phyloP scores from a whole-genome alignment of 1,140 invertebrate species.

The Hestina assimilis region DNA sequence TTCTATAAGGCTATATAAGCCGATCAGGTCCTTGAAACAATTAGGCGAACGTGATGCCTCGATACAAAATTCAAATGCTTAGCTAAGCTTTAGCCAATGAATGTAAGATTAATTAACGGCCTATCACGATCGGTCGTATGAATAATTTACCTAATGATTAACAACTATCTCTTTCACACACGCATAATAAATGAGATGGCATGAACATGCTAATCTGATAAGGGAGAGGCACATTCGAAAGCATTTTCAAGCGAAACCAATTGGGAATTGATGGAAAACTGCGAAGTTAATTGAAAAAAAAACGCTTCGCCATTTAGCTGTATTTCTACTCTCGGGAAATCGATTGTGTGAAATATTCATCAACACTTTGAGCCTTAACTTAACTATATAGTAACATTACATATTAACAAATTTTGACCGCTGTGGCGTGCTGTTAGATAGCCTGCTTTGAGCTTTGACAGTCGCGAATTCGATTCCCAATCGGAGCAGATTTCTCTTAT shows the following conservation, averaged over 20 bases:
- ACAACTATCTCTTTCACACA: not conserved
- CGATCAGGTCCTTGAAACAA: no score
- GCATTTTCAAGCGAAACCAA: conserved; percentile 18
- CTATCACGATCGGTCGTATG: conserved; percentile 20
- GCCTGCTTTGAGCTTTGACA: no score
- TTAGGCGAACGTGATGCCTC: no score
- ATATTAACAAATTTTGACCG: no score
- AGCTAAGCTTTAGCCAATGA: conserved; percentile 18
- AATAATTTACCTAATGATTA: conserved; percentile 20
- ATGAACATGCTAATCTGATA: conserved; percentile 17
- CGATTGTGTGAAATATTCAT: no score
- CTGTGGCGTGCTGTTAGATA: no score
- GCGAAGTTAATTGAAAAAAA: conserved; percentile 13
- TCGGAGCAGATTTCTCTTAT: no score
- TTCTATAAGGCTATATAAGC: no score
- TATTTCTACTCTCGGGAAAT: not conserved
- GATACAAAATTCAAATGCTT: no score
- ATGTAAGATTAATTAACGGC: conserved; percentile 26
- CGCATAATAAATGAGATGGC: not conserved
- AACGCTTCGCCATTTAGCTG: not conserved
- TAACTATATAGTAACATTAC: no score
- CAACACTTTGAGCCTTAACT: no score
- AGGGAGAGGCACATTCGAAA: conserved; percentile 13
- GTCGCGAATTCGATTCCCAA: no score
- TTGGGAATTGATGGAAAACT: conserved; percentile 19